phyloP scores from a whole-genome alignment of 2,888 invertebrate species.

The Pollenia labialis region DNA sequence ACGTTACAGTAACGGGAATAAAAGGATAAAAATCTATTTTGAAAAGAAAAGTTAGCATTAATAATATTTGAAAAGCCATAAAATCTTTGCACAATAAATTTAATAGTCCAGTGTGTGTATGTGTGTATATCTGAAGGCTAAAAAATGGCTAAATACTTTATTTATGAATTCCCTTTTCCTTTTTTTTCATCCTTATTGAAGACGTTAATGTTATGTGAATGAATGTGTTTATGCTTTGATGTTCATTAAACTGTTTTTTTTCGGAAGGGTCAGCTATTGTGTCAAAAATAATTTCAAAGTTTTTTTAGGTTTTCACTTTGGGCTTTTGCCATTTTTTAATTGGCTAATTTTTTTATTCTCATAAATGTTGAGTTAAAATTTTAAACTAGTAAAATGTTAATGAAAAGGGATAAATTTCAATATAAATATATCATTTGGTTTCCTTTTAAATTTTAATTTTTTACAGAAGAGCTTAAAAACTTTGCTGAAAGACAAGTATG shows the following conservation, averaged over 20 bases:
- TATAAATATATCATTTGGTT: not conserved
- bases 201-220: not conserved
- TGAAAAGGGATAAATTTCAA: not conserved
- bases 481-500: not conserved
- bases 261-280: constrained; percentile 7
- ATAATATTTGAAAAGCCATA: constrained; percentile 43
- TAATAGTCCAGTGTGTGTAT: constrained; percentile 3
- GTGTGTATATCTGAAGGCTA: not conserved
- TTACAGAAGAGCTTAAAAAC: not conserved
- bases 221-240: not conserved
- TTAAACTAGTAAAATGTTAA: no score
- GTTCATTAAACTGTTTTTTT: not conserved
- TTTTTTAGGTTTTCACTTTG: not conserved
- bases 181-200: constrained; percentile 2
- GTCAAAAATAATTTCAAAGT: constrained; percentile 11
- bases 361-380: constrained; percentile 1
- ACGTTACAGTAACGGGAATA: not conserved
- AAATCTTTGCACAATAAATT: constrained; percentile 36
- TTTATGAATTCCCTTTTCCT: constrained; percentile 57
- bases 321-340: not conserved
- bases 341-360: not conserved
- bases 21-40: constrained; percentile 35
- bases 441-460: not conserved
- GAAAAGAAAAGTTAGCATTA: constrained; percentile 21
- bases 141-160: constrained; percentile 53